phyloP scores from a whole-genome alignment of 1,140 invertebrate species.

The Mercenaria mercenaria region DNA sequence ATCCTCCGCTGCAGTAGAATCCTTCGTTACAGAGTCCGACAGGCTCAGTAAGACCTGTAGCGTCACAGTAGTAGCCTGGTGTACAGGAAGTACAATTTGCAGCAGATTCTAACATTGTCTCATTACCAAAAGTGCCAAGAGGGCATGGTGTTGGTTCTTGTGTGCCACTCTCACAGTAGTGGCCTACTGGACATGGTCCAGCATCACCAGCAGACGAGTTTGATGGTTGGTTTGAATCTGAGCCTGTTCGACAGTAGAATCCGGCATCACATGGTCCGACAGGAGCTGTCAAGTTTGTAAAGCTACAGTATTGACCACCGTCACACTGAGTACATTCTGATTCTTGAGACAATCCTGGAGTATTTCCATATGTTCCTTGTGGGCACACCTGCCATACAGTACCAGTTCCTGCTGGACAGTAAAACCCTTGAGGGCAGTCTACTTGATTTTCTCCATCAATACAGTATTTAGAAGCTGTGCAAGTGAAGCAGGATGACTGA shows the following conservation, averaged over 20 bases:
- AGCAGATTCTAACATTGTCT: conserved; percentile 72
- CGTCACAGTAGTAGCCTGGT: conserved; percentile 81
- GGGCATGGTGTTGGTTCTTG: conserved; percentile 79
- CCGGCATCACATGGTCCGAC: conserved; percentile 81
- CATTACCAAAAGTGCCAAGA: conserved; percentile 83
- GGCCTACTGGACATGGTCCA: conserved; percentile 80
- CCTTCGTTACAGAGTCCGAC: conserved; percentile 79
- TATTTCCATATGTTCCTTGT: conserved; percentile 79
- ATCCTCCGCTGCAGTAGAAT: conserved; percentile 81
- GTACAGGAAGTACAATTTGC: conserved; percentile 78
- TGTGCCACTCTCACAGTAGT: conserved; percentile 81
- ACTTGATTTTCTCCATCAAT: conserved; percentile 76
- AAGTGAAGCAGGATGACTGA: conserved; percentile 74
- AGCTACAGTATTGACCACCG: conserved; percentile 81
- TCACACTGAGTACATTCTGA: conserved; percentile 82
- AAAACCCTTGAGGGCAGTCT: conserved; percentile 81
- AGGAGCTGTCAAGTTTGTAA: conserved; percentile 74
- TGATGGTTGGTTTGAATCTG: conserved; percentile 76
- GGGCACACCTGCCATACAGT: conserved; percentile 81
- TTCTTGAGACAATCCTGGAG: conserved; percentile 77
- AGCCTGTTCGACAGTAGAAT: conserved; percentile 81
- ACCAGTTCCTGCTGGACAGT: conserved; percentile 81
- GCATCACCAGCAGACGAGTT: conserved; percentile 76
- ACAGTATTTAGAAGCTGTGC: conserved; percentile 81
- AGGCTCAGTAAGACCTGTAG: conserved; percentile 78